These are phyloP conservation scores for Silurus lanzhouensis DNA, from an alignment of 2,797 vertebrate genomes.

Conservation along the genomic window DNA sequence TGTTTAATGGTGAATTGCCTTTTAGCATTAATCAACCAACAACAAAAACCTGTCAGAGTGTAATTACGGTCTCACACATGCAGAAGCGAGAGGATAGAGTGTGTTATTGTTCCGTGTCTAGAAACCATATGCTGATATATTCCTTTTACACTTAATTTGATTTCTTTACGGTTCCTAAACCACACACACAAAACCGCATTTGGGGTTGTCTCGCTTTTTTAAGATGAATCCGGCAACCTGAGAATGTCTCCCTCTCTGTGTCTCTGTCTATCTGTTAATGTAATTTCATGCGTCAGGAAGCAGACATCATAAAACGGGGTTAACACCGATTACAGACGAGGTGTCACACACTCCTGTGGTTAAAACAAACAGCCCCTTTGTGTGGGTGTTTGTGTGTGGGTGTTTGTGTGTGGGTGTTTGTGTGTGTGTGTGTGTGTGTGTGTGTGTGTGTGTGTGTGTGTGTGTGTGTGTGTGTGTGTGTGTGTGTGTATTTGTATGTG, in stretches of 20 bases:
- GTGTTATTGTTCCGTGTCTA: conserved; percentile 63
- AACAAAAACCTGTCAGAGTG: conserved; percentile 62
- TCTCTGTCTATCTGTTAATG: conserved; percentile 72
- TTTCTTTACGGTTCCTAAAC: conserved; percentile 40
- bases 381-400: conserved; percentile 22
- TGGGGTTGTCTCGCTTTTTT: conserved; percentile 63
- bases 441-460: conserved; percentile 53
- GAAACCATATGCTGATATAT: conserved; percentile 60
- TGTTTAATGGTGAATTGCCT: conserved; percentile 62
- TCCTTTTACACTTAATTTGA: conserved; percentile 63
- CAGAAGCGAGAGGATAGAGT: conserved; percentile 60
- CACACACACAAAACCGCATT: conserved; percentile 22
- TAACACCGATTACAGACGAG: conserved; percentile 74
- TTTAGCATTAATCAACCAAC: conserved; percentile 64
- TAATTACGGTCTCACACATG: conserved; percentile 60
- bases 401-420: conserved; percentile 56
- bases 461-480: not conserved
- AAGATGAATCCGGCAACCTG: conserved; percentile 61
- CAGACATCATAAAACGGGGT: conserved; percentile 74
- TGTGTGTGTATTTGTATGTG: conserved; percentile 58
- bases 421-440: conserved; percentile 39
- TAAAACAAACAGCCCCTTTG: conserved; percentile 67
- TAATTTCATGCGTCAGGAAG: conserved; percentile 71
- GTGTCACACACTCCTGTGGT: conserved; percentile 73
- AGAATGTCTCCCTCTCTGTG: conserved; percentile 78